Evolutionary conservation across 2,113 vertebrate species (phyloP).

Genomic region (Diphyllodes magnificus): DNA sequence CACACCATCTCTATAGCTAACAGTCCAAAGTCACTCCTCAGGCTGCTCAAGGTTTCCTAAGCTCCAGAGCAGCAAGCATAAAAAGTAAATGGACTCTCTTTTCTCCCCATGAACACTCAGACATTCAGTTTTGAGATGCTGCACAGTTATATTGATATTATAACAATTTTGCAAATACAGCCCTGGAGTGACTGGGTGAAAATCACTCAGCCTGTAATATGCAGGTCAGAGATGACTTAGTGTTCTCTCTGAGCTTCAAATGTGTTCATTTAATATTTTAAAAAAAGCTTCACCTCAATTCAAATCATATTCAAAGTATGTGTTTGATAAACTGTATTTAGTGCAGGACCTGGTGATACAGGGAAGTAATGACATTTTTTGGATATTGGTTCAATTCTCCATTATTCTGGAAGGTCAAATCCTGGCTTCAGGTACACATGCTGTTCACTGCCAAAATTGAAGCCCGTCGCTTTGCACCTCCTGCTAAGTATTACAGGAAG

Average conservation of each 20-base stretch:
- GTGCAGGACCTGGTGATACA: not conserved
- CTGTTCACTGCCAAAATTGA: not conserved
- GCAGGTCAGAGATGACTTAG: not conserved
- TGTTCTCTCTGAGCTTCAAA: not conserved
- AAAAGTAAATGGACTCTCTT: conserved; percentile 4
- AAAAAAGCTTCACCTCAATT: not conserved
- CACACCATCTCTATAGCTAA: not conserved
- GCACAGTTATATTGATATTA: not conserved
- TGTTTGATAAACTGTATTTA: not conserved
- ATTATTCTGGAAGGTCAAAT: not conserved
- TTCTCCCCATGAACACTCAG: not conserved
- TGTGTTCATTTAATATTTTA: not conserved
- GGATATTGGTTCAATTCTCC: not conserved
- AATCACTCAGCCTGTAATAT: not conserved
- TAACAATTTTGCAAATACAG: not conserved
- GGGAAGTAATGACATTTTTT: not conserved
- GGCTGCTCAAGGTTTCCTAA: not conserved
- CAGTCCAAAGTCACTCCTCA: conserved; percentile 7
- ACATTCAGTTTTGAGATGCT: not conserved
- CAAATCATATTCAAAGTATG: not conserved
- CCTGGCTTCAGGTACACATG: not conserved
- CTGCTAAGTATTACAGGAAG: not conserved
- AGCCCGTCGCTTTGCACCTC: not conserved
- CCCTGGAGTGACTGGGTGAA: not conserved
- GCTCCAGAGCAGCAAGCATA: not conserved